phyloP scores from a whole-genome alignment of 2,888 invertebrate genomes.

The Mayetiola destructor region DNA sequence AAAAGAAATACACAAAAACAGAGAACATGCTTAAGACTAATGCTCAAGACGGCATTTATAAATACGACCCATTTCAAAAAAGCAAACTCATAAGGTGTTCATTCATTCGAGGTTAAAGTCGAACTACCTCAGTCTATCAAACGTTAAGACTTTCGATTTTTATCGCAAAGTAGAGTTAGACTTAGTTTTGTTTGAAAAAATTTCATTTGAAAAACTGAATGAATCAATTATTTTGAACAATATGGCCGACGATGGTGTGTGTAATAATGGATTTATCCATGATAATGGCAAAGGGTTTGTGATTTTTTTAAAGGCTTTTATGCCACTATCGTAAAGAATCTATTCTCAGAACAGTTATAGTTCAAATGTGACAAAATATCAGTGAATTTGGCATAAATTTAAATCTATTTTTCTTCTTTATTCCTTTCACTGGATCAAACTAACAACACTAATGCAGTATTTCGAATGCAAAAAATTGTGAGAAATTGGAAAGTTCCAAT shows the following conservation, averaged over 20 bases:
- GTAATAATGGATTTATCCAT: neutral
- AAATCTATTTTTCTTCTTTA: neutral
- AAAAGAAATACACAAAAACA: too few relatives aligned
- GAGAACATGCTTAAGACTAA: too few relatives aligned
- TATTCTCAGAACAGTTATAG: neutral
- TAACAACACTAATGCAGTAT: neutral
- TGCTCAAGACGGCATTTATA: too few relatives aligned
- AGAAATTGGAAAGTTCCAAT: constrained; percentile 31
- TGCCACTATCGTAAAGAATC: neutral
- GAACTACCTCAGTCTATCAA: too few relatives aligned
- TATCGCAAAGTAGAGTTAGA: too few relatives aligned
- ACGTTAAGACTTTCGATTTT: too few relatives aligned
- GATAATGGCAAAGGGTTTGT: constrained; percentile 13
- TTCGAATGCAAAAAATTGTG: constrained; percentile 14
- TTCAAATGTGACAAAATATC: neutral
- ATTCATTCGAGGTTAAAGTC: too few relatives aligned
- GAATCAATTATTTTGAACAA: too few relatives aligned
- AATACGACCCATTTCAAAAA: too few relatives aligned
- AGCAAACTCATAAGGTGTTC: too few relatives aligned
- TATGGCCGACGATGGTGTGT: neutral
- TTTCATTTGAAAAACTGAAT: neutral
- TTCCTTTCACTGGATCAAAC: neutral
- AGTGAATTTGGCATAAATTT: neutral
- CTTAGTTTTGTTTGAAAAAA: neutral
- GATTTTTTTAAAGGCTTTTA: neutral